phyloP scores from a whole-genome alignment of 2,797 vertebrate genomes.

The Emydoidea blandingii region DNA sequence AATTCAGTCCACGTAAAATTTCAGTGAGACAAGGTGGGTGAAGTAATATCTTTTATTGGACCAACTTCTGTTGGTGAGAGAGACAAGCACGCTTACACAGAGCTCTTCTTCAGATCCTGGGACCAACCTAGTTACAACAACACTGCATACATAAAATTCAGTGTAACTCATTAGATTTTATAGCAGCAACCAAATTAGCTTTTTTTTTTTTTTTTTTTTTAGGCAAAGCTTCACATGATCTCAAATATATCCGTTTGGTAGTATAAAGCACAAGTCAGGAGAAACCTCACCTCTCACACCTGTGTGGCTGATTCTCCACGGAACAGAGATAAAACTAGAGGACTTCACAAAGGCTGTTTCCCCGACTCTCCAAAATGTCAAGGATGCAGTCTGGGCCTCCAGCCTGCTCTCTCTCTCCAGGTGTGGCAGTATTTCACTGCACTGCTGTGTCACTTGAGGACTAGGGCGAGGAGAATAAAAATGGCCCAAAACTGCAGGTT shows the following conservation, averaged over 20 bases:
- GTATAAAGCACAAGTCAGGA: neutral
- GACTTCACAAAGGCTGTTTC: neutral
- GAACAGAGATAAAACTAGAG: accelerated
- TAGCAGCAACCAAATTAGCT: neutral
- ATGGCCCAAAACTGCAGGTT: constrained; percentile 59
- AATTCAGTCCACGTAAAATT: neutral
- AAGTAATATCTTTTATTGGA: neutral
- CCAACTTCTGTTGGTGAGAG: neutral
- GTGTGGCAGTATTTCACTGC: constrained; percentile 1
- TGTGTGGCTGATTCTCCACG: accelerated
- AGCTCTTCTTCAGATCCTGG: neutral
- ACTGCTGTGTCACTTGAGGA: neutral
- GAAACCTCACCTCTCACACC: neutral
- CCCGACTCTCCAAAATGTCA: neutral
- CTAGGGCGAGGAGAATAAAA: constrained; percentile 28
- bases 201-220: constrained; percentile 11
- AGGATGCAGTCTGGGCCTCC: neutral
- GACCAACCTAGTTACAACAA: neutral
- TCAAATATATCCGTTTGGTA: neutral
- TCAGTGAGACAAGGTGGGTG: neutral
- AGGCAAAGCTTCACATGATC: neutral
- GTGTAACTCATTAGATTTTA: neutral
- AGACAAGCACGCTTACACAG: neutral
- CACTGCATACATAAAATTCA: neutral
- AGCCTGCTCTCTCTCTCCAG: neutral